These are phyloP conservation scores for Agapornis roseicollis DNA, from an alignment of 2,113 vertebrate genomes.

Conservation along the genomic window DNA sequence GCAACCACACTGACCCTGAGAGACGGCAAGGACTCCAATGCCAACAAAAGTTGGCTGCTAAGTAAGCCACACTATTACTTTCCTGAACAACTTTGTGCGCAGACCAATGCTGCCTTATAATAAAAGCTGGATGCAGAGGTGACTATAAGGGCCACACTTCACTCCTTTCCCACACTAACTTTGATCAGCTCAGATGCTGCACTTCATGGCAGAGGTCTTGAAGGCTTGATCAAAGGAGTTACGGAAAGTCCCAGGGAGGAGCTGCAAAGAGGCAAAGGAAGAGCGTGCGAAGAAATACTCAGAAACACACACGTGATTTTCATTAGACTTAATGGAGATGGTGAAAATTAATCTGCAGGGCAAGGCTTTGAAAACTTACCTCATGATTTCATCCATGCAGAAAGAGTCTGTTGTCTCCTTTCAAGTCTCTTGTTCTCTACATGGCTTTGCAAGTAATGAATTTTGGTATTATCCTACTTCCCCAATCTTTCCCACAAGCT, in stretches of 20 bases:
- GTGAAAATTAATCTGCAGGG: background rate
- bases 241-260: background rate
- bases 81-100: background rate
- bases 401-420: background rate
- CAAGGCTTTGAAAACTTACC: background rate
- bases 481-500: background rate
- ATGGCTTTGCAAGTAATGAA: background rate
- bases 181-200: background rate
- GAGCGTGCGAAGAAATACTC: background rate
- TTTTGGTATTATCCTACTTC: background rate
- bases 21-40: background rate
- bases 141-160: background rate
- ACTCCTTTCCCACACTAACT: background rate
- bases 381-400: background rate
- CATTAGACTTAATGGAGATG: background rate
- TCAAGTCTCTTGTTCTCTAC: background rate
- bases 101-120: background rate
- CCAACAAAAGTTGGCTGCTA: background rate
- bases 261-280: background rate
- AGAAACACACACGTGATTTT: background rate
- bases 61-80: background rate
- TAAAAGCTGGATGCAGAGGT: background rate
- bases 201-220: background rate
- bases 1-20: background rate
- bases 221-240: background rate